Base-by-base conservation (phyloP, 2,113 vertebrate species). In the Furnarius figulus region DNA sequence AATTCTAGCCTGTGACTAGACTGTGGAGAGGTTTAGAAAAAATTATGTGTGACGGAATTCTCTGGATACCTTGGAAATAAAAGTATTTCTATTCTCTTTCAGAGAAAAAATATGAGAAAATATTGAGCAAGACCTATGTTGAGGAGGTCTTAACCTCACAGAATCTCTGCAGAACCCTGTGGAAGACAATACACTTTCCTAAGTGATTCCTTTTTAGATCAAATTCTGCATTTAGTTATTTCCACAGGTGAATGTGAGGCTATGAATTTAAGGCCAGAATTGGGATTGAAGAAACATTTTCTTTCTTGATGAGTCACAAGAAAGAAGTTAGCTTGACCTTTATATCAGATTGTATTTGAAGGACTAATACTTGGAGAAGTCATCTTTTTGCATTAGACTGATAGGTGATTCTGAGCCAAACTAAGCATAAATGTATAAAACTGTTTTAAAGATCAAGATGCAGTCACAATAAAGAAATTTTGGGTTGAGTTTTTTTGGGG, bases 231-330 rank as follows among this genome's bases (percentile, higher is more conserved):
- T 70, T 65, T 65, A 62, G 14, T 76, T 91, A 73, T 93, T 95
- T 95, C 80, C 62, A 79, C 62, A 96, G 81, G 53, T 96, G 87
- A 94, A 89, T 40, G 15, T 1, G 4, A 91, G 53, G 30, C 58
- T 25, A 30, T 73, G 66, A 68, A 76, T 76, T 72, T 89, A 85
- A 79, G 42, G 62, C 33, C 81, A 91, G 63, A 90, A 83, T 70
- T 55, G 75, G 76, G 37, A 46, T 89, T 95, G 58, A 30, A 86
- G 75, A 90, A 94, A 52, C 27, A 8, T 83, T 89, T 30, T 74
- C 83, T 56, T 59, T 83, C 68, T 77, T 88, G 75, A 94, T 88
- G 92, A 92, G 75, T 96, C 74, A 91, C 47, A 88, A 71, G 74
- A 91, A 90, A 77, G 25, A 71, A 90, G 79, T 70, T 74, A 42